These are phyloP conservation scores for Prietella phreatophila DNA, from an alignment of 2,113 vertebrate genomes.

Conservation along the genomic window DNA sequence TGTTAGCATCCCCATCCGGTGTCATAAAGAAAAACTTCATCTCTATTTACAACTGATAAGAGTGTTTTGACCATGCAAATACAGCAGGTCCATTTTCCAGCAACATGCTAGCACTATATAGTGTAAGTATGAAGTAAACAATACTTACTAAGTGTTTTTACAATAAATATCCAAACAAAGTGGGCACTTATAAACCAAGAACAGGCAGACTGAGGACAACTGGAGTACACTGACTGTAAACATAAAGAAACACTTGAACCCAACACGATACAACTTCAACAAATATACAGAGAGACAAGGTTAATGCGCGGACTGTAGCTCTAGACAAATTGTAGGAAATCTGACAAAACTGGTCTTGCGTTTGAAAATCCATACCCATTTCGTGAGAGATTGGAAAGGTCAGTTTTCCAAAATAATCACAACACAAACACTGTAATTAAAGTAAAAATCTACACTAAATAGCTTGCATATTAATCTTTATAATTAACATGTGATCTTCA, in stretches of 20 bases:
- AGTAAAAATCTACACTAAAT: not conserved
- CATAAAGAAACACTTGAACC: not conserved
- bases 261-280: not conserved
- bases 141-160: not conserved
- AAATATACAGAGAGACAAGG: not conserved
- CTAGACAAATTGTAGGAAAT: not conserved
- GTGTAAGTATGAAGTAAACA: not conserved
- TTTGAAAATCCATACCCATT: not conserved
- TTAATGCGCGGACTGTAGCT: not conserved
- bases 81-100: not conserved
- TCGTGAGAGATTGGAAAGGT: not conserved
- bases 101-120: not conserved
- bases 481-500: not conserved
- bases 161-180: not conserved
- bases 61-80: not conserved
- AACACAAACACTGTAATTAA: not conserved
- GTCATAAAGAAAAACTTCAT: conserved; percentile 20
- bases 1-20: not conserved
- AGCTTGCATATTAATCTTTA: not conserved
- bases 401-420: not conserved
- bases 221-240: not conserved
- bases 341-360: not conserved
- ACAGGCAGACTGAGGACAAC: not conserved
- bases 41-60: not conserved
- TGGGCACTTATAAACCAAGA: not conserved